Evolutionary conservation across 2,113 vertebrate genomes (phyloP), one percentile per base, ranked within the genome.

Genomic region (Rana temporaria): DNA sequence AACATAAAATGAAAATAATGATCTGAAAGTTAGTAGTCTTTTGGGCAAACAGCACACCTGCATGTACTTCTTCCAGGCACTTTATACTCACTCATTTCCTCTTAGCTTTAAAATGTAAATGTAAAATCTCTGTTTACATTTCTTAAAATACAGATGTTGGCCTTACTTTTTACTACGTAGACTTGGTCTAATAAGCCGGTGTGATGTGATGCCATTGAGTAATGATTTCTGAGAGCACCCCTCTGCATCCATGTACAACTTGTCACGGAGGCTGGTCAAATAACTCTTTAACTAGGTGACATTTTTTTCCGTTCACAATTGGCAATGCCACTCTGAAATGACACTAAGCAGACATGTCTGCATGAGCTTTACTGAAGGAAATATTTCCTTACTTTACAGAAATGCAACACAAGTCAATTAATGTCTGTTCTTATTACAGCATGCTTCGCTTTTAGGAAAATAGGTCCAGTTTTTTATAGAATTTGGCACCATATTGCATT

Each of bases 401-500:
- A 63, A 60, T 60, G 19, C 14, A n/a, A 11, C 4, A n/a, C 4
- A 19, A 22, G 72, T 75, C 72, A 75, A 42, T 60, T 74, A 62
- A 75, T 59, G 57, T 75, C 72, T 42, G 6, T n/a, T 59, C 72
- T 17, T 62, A 62, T 75, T 75, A 75, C 38, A 62, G 12, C 72
- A 15, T 12, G 30, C 72, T 60, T 75, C 57, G 22, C 19, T 42
- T 34, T 60, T 75, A 63, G 72, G 19, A 60, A 30, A 60, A 62
- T 60, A 62, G 12, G 57, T 12, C 56, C 22, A 59, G n/a, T 17
- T 75, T 30, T 75, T 75, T 75, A 60, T 38, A 75, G 57, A 42
- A 14, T 62, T 38, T 42, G 72, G 72, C 72, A 75, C 72, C 12
- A n/a, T 38, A 75, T 75, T 75, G 56, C 56, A 42, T 75, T 75